Base-by-base conservation (phyloP, 92 coral and sea anemone species). In the Virgularia gustaviana region DNA sequence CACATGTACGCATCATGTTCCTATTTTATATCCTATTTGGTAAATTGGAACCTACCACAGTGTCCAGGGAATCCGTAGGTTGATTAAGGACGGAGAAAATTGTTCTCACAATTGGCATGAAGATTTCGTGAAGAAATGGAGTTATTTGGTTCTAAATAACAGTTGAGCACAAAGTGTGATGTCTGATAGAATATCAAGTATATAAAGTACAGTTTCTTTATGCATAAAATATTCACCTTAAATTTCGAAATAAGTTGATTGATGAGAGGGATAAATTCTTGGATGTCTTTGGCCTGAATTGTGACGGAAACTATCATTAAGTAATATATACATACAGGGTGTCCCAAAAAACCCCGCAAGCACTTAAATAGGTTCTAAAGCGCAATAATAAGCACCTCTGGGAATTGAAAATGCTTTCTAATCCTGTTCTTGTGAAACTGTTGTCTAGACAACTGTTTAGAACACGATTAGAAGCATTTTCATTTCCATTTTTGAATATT, bases 201-300 rank as follows among this genome's bases (percentile, higher is more conserved):
- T 23, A 49, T 12, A 33, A 45, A 27, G 63, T 20, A n/a, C 63
- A 22, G 34, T 22, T 20, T 12, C 36, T 12, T 23, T 15, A 16
- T 13, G 4, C 18, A 25, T 36, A 0, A 4, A 19, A 2, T 12
- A 59, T 90, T 45, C 59, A 92, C 98, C 91, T 92, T 92, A 74
- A 92, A 92, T 75, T 87, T 89, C 9, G 79, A 71, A 57, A 92
- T 87, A 32, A 92, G 86, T 70, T 92, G 98, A 68, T 92, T 92
- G 27, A 92, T 92, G 37, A 92, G 79, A 29, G 98, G 98, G 56
- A 92, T 92, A 75, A 92, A 92, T 73, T 92, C 98, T 78, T 92
- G 98, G 22, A 92, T 87, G 68, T 92, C 98, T 64, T 85, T 76
- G 4, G 98, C 98, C 98, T 92, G 58, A 75, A 56, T 43, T 43